Percentiles rank a stretch among this genome's conserved stretches.
Conservation (phyloP, 2,113 vertebrate species). For the Callithrix jacchus region DNA sequence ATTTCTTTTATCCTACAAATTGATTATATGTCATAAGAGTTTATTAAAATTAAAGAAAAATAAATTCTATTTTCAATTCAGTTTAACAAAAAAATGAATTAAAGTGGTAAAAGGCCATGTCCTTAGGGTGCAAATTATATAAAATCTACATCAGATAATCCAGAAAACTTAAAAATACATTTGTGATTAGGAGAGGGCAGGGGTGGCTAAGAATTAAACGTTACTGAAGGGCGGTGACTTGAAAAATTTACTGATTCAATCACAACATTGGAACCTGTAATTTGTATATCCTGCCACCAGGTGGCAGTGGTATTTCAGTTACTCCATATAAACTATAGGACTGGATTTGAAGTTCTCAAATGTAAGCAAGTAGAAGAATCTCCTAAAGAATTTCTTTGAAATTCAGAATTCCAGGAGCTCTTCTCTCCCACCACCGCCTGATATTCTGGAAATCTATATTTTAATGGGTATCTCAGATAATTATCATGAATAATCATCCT, state of each 20-base stretch:
- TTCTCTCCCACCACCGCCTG: neutral
- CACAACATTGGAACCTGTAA: neutral
- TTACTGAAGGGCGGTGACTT: neutral
- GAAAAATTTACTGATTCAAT: neutral
- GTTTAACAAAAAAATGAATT: neutral
- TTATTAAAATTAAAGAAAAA: neutral
- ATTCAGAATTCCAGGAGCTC: neutral
- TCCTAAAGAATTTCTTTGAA: neutral
- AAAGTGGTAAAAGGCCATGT: neutral
- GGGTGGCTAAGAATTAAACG: neutral
- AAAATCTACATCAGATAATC: neutral
- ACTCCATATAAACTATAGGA: accelerated
- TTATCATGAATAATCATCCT: constrained; percentile 21
- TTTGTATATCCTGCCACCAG: neutral
- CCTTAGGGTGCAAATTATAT: neutral
- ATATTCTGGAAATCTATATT: neutral
- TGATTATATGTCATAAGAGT: neutral
- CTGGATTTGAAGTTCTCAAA: too few relatives aligned
- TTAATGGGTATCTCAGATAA: neutral
- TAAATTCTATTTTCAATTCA: neutral
- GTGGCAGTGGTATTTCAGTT: neutral
- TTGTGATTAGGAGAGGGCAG: neutral
- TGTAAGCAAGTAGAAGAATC: neutral
- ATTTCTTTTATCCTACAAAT: neutral
- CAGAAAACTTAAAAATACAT: neutral